Evolutionary conservation across 1,140 invertebrate genomes (phyloP), one percentile per base, ranked within the genome.

Genomic region (Tetranychus cinnabarinus): DNA sequence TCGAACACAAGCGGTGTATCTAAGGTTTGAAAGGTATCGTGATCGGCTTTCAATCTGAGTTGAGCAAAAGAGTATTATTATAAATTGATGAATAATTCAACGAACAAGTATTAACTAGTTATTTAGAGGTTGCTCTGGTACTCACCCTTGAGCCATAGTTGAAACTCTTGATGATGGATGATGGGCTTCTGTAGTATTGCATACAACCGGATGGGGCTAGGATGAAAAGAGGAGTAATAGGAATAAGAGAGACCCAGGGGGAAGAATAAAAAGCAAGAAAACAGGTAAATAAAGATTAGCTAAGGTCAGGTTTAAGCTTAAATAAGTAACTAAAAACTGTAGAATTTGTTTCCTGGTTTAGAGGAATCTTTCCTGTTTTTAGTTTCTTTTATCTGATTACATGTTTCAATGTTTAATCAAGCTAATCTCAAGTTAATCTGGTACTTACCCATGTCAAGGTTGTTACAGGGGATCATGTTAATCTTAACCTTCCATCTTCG

Each of bases 21-120:
- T 84, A 69, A 89, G 85, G 72, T 88, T 88, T 34, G 84, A 85
- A 1, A 90, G 74, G 68, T 89, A 86, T n/a, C 84, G 72, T 0
- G 86, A 86, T 61, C 64, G 62, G 36, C 52, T 48, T 42, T 65
- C 63, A 23, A 65, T 60, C 35, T 63, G 54, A 56, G 1, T 45
- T 35, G 12, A 23, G 23, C 8, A 8, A n/a, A 37, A 31, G 52
- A 34, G 23, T 36, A 4, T 36, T 36, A 23, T 13, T 8, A n/a
- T 35, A 35, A 35, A 56, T 56, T 6, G 35, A 35, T 15, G 10
- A 12, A 33, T n/a, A 35, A 15, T 34, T 34, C 4, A 56, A 56
- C 12, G 31, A 56, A 36, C 10, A 8, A 37, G 15, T 10, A 50
- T 6, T 6, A 42, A 42, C 39, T 42, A 42, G 39, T 42, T 42